phyloP scores from a whole-genome alignment of 2,888 invertebrate genomes.

The Oxyteleia sp. region DNA sequence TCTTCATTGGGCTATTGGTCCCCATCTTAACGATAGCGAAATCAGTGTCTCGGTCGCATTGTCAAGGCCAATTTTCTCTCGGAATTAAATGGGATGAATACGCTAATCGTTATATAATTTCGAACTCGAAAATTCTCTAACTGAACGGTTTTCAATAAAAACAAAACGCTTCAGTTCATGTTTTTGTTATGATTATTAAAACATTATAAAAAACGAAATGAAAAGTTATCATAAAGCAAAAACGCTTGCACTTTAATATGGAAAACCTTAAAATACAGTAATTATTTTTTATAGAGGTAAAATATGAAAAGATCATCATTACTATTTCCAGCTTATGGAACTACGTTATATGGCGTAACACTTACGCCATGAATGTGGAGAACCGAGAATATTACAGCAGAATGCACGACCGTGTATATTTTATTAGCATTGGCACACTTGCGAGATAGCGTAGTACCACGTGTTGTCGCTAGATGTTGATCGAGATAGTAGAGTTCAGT shows the following conservation, averaged over 20 bases:
- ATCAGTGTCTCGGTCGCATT: constrained; percentile 79
- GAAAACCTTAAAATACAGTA: background rate
- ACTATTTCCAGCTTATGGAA: constrained; percentile 24
- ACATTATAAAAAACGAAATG: background rate
- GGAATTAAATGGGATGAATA: constrained; percentile 37
- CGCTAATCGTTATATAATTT: constrained; percentile 20
- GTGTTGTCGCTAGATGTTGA: constrained; percentile 23
- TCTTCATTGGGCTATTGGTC: constrained; percentile 77
- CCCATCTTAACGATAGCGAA: constrained; percentile 74
- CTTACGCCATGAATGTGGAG: constrained; percentile 25
- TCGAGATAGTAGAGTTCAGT: background rate
- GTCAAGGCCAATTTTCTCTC: constrained; percentile 82
- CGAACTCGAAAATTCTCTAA: background rate
- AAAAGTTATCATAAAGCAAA: background rate
- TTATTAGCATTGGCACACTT: constrained; percentile 59
- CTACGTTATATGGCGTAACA: constrained; percentile 29
- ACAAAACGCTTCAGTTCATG: background rate
- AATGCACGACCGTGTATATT: constrained; percentile 32
- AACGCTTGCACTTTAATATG: background rate
- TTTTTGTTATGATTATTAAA: background rate
- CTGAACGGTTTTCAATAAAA: background rate
- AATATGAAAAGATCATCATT: constrained; percentile 22
- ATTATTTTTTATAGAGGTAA: constrained; percentile 1
- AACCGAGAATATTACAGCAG: constrained; percentile 33
- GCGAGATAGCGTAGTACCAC: constrained; percentile 9